phyloP scores from a whole-genome alignment of 2,888 invertebrate genomes.

The Alviniconcha strummeri region DNA sequence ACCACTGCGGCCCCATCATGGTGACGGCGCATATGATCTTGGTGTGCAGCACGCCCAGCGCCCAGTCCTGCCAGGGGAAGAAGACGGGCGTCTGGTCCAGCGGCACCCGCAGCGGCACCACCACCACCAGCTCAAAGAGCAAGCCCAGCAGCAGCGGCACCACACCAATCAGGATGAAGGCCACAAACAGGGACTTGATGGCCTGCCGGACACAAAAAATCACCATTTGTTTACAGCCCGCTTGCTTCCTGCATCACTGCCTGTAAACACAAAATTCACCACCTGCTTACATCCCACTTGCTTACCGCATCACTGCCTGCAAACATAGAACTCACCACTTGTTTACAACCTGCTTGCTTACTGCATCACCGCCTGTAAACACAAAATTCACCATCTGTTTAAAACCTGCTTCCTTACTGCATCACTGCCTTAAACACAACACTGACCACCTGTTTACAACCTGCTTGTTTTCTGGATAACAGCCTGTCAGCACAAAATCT shows the following conservation, averaged over 20 bases:
- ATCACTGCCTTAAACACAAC: no score
- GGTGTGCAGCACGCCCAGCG: slow-evolving; percentile 95
- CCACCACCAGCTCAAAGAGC: slow-evolving; percentile 89
- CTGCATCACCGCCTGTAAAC: no score
- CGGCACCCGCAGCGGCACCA: slow-evolving; percentile 94
- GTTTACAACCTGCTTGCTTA: no score
- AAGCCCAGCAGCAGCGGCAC: slow-evolving; percentile 93
- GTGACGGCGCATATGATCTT: slow-evolving; percentile 97
- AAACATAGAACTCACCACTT: no score
- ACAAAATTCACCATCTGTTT: no score
- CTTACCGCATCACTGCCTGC: no score
- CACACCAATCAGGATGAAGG: slow-evolving; percentile 85
- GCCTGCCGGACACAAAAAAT: slow-evolving; percentile 74
- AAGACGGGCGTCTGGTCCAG: slow-evolving; percentile 88
- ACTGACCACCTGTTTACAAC: no score
- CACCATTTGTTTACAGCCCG: no score
- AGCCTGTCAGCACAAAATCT: no score
- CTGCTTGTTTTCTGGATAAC: no score
- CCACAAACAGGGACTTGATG: slow-evolving; percentile 83
- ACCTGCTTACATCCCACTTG: not conserved
- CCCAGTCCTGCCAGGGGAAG: slow-evolving; percentile 88
- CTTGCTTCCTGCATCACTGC: not conserved
- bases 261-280: not conserved
- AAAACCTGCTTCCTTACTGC: no score
- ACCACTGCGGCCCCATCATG: slow-evolving; percentile 97